phyloP scores from a whole-genome alignment of 2,888 invertebrate species.

The Hypsopygia costalis region DNA sequence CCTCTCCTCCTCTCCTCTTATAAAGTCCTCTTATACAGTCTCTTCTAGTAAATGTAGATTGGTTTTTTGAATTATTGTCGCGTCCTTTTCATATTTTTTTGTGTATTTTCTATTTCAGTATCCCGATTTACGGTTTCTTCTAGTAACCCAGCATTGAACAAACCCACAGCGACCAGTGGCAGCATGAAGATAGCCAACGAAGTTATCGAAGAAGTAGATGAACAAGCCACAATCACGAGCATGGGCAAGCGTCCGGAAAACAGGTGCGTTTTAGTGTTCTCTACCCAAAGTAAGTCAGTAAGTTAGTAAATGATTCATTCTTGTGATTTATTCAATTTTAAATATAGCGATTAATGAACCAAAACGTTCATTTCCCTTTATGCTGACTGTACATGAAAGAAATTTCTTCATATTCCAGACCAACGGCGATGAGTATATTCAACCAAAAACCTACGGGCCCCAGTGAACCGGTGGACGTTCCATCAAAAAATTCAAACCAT shows the following conservation, averaged over 20 bases:
- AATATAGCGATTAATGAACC: no score
- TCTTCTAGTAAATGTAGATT: no score
- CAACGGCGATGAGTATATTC: slow-evolving; percentile 84
- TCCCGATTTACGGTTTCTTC: slow-evolving; percentile 63
- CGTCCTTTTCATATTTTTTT: no score
- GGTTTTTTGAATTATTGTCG: no score
- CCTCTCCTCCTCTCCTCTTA: no score
- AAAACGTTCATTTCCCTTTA: no score
- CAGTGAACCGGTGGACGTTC: slow-evolving; percentile 84
- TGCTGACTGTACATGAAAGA: no score
- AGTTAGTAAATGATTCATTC: no score
- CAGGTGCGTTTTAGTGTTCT: slow-evolving; percentile 58
- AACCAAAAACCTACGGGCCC: slow-evolving; percentile 78
- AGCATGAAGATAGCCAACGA: slow-evolving; percentile 86
- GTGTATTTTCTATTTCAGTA: slow-evolving; percentile 32
- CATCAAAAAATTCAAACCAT: slow-evolving; percentile 53
- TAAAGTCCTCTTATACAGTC: no score
- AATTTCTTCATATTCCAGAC: slow-evolving; percentile 54
- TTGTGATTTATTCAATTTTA: no score
- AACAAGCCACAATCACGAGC: slow-evolving; percentile 90
- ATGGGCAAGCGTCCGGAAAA: slow-evolving; percentile 77
- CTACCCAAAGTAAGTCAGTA: no score
- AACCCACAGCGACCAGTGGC: slow-evolving; percentile 53
- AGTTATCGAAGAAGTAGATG: slow-evolving; percentile 89
- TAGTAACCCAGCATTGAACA: slow-evolving; percentile 64